A percentile compares a stretch with the other conserved stretches of the same genome.
Evolutionary conservation across 2,888 invertebrate species (phyloP).

Genomic region (Nebria brevicollis): DNA sequence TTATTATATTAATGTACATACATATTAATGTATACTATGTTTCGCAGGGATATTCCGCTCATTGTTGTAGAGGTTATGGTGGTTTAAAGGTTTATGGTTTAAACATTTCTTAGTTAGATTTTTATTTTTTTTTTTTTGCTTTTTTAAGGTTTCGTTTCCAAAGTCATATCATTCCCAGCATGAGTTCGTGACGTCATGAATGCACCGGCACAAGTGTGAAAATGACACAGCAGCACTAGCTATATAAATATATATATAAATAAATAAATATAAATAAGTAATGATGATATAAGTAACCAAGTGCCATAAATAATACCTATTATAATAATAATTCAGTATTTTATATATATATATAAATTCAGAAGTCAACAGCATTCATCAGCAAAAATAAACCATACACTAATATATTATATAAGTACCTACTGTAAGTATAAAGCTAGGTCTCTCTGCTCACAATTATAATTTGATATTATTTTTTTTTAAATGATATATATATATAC

Average conservation of each 20-base stretch:
- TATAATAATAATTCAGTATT: background rate
- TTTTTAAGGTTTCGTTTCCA: conserved; percentile 27
- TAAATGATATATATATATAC: background rate
- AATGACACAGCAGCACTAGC: conserved; percentile 40
- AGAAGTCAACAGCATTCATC: conserved; percentile 46
- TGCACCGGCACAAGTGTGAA: conserved; percentile 42
- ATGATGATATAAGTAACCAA: conserved; percentile 10
- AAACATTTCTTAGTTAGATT: background rate
- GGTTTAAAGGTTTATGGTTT: background rate
- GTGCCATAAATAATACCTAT: conserved; percentile 46
- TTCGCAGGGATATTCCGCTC: background rate
- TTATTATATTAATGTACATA: too few species aligned
- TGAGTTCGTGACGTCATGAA: conserved; percentile 47
- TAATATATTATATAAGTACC: conserved; percentile 27
- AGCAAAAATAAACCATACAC: conserved; percentile 37
- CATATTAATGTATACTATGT: background rate
- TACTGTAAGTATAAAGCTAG: conserved; percentile 26
- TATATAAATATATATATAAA: background rate
- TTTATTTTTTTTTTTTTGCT: background rate
- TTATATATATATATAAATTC: conserved; percentile 10
- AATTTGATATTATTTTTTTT: background rate
- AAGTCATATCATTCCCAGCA: conserved; percentile 47
- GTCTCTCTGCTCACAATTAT: conserved; percentile 23
- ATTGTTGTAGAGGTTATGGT: background rate
- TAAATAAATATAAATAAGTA: background rate